Conservation (phyloP, 2,888 invertebrate genomes). For the Drosophila mimetica region DNA sequence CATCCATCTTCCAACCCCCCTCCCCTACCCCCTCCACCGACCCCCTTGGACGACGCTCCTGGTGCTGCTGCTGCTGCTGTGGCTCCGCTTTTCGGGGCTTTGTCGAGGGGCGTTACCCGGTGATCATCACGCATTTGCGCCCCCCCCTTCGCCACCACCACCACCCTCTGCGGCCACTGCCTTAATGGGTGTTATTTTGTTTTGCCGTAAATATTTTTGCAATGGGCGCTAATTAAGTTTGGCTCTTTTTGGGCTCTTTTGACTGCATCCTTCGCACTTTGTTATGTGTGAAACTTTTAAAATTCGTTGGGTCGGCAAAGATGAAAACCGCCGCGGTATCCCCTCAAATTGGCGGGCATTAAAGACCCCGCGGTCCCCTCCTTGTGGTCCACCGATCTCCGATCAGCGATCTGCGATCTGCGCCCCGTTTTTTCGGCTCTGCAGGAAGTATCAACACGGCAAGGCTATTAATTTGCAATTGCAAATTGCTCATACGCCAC, state of each 20-base stretch:
- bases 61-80: slow-evolving; percentile 16
- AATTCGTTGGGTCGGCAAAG: slow-evolving; percentile 70
- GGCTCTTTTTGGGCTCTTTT: slow-evolving; percentile 66
- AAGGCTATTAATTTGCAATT: slow-evolving; percentile 37
- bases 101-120: slow-evolving; percentile 81
- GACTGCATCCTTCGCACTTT: slow-evolving; percentile 77
- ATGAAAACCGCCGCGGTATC: slow-evolving; percentile 65
- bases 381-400: no score
- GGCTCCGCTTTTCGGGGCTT: slow-evolving; percentile 50
- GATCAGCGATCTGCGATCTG: background rate
- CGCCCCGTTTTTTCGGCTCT: no score
- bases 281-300: slow-evolving; percentile 79
- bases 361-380: slow-evolving; percentile 43
- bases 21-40: background rate
- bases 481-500: slow-evolving; percentile 53
- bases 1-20: slow-evolving; percentile 12
- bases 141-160: slow-evolving; percentile 36
- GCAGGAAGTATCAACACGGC: slow-evolving; percentile 4
- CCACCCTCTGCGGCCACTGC: slow-evolving; percentile 26
- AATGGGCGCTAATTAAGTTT: slow-evolving; percentile 82
- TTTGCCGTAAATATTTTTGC: slow-evolving; percentile 80
- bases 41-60: slow-evolving; percentile 16
- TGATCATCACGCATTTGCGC: slow-evolving; percentile 83
- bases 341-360: slow-evolving; percentile 71
- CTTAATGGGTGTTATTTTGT: slow-evolving; percentile 82